These are phyloP conservation scores for Tetrax tetrax DNA, from an alignment of 2,113 vertebrate genomes.

Conservation along the genomic window DNA sequence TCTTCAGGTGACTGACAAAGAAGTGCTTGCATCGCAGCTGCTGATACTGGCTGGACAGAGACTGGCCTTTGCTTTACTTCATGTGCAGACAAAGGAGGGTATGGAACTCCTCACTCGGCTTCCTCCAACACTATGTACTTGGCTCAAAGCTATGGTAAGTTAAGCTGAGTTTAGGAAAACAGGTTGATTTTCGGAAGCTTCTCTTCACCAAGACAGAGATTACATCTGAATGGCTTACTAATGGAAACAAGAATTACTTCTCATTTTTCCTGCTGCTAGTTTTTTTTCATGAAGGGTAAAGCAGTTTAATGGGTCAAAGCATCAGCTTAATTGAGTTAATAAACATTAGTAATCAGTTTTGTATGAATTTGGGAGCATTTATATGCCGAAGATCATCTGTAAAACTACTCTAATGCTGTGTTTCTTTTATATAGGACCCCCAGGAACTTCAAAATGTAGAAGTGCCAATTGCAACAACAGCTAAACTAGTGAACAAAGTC, in stretches of 20 bases:
- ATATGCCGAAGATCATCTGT: not conserved
- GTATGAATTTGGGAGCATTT: not conserved
- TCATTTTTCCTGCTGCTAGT: not conserved
- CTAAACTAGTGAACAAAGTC: conserved; percentile 85
- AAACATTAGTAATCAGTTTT: not conserved
- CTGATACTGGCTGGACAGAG: conserved; percentile 92
- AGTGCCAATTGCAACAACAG: conserved; percentile 84
- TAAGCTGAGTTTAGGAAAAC: not conserved
- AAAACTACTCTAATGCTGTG: not conserved
- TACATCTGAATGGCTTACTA: not conserved
- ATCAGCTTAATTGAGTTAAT: not conserved
- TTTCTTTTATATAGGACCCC: conserved; percentile 81
- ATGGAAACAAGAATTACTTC: not conserved
- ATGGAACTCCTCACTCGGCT: conserved; percentile 92
- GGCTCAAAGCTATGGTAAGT: conserved; percentile 97
- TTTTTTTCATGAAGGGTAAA: not conserved
- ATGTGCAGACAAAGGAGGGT: conserved; percentile 83
- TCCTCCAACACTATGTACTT: conserved; percentile 91
- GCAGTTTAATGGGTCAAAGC: not conserved
- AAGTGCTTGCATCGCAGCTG: conserved; percentile 94
- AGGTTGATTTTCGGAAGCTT: not conserved
- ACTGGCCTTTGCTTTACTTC: conserved; percentile 86
- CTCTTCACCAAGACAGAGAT: not conserved
- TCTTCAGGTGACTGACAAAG: conserved; percentile 90
- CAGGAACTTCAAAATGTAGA: conserved; percentile 86